Evolutionary conservation across 2,113 vertebrate genomes (phyloP).

Genomic region (Chionis minor): DNA sequence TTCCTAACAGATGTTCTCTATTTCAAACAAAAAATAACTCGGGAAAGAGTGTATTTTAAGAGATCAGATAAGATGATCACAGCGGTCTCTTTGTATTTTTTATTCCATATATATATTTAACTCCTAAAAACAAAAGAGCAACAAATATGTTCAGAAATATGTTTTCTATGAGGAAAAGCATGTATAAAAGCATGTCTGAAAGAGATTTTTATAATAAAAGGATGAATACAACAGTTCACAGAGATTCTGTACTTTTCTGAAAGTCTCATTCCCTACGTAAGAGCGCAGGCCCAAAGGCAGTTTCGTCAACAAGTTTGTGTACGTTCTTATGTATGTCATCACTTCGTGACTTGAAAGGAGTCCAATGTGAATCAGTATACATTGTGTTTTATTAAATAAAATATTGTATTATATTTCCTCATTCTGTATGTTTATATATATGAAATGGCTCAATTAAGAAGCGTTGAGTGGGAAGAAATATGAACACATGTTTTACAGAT

Average conservation of each 20-base stretch:
- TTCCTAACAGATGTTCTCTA: background rate
- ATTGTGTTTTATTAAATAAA: background rate
- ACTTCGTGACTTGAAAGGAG: background rate
- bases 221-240: background rate
- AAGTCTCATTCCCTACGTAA: background rate
- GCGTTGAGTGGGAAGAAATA: background rate
- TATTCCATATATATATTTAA: background rate
- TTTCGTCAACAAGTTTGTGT: background rate
- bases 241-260: background rate
- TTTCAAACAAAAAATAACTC: background rate
- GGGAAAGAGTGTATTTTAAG: background rate
- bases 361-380: background rate
- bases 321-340: background rate
- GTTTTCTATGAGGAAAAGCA: background rate
- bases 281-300: background rate
- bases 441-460: background rate
- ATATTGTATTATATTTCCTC: background rate
- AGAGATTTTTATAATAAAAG: background rate
- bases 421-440: background rate
- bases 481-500: background rate
- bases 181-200: background rate
- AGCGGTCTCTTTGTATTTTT: background rate
- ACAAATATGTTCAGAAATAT: background rate
- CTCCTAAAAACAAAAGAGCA: background rate
- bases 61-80: background rate